A percentile compares a stretch with the other conserved stretches of the same genome.
These are phyloP conservation scores for Urocitellus parryii DNA, from an alignment of 2,113 vertebrate genomes.

Conservation along the genomic window DNA sequence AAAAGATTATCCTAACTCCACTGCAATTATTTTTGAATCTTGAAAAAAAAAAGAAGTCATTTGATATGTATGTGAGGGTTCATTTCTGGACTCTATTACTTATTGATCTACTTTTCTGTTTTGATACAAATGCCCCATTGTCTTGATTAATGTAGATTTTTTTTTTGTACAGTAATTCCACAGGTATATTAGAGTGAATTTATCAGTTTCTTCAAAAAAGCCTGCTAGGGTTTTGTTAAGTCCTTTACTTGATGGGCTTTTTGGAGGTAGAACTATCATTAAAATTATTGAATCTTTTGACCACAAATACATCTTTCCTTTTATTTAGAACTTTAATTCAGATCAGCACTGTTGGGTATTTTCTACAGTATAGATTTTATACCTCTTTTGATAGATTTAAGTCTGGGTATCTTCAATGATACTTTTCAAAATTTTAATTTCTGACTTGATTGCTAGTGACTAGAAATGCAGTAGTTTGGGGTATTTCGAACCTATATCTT, in stretches of 20 bases:
- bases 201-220: not conserved
- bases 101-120: not conserved
- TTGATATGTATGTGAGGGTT: not conserved
- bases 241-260: not conserved
- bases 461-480: not conserved
- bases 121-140: not conserved
- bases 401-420: not conserved
- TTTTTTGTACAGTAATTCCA: not conserved
- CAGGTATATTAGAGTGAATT: not conserved
- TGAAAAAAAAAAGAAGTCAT: not conserved
- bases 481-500: not conserved
- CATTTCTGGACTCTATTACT: not conserved
- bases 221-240: not conserved
- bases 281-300: not conserved
- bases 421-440: not conserved
- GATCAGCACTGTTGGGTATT: not conserved
- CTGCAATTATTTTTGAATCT: not conserved
- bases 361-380: not conserved
- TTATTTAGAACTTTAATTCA: not conserved
- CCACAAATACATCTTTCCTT: not conserved
- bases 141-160: not conserved
- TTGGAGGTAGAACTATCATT: not conserved
- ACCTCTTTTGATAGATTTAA: not conserved
- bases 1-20: not conserved
- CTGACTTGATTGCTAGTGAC: not conserved